Percentiles rank a stretch among this genome's conserved stretches.
phyloP scores from a whole-genome alignment of 2,888 invertebrate genomes.

The Drosophila mettleri region DNA sequence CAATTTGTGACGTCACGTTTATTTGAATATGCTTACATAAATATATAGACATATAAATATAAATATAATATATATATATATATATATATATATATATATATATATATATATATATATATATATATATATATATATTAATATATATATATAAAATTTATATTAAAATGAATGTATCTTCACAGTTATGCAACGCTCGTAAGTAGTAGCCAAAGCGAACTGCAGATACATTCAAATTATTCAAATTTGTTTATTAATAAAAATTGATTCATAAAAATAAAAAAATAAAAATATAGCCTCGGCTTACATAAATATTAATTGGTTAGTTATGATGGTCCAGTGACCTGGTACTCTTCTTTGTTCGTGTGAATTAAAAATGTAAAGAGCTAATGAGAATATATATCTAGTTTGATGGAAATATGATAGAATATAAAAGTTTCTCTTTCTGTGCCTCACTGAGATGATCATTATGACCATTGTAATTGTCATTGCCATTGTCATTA shows the following conservation, averaged over 20 bases:
- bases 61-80: neutral
- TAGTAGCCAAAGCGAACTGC: neutral
- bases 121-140: neutral
- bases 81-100: neutral
- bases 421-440: too few relatives aligned
- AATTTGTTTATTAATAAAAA: constrained; percentile 1
- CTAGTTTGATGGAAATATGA: too few relatives aligned
- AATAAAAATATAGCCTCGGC: neutral
- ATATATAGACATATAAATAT: neutral
- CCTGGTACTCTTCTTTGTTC: neutral
- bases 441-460: neutral
- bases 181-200: neutral
- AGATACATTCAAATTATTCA: neutral
- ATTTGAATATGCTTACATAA: neutral
- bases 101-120: neutral
- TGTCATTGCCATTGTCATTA: neutral
- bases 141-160: neutral
- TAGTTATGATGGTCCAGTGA: neutral
- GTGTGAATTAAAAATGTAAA: too few relatives aligned
- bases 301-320: neutral
- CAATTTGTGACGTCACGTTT: constrained; percentile 28
- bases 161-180: neutral
- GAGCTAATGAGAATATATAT: too few relatives aligned
- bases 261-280: neutral
- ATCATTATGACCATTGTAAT: neutral